Conservation (phyloP, 2,888 invertebrate species). For the Plebejus argus region DNA sequence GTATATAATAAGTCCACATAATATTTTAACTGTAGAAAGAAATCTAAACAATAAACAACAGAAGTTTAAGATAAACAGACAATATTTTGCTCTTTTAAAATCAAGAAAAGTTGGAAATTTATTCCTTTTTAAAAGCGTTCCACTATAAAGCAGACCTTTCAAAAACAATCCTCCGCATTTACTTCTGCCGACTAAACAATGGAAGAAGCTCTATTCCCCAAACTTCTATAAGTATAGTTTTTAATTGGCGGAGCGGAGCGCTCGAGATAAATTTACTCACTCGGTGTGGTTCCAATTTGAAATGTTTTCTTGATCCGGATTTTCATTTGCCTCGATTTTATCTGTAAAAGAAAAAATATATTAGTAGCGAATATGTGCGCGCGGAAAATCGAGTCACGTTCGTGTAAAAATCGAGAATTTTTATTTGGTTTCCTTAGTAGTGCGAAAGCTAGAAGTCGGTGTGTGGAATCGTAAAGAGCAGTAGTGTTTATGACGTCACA, state of each 20-base stretch:
- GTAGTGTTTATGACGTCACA: conserved; percentile 5
- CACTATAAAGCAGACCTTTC: conserved; percentile 15
- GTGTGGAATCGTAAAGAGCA: neutral
- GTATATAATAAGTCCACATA: neutral
- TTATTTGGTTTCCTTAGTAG: neutral
- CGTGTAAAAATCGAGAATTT: conserved; percentile 15
- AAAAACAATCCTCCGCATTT: conserved; percentile 16
- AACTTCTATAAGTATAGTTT: conserved; percentile 31
- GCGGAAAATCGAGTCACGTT: conserved; percentile 6
- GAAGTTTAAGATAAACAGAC: neutral
- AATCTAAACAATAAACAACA: neutral
- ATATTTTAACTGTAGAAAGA: neutral
- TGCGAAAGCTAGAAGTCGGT: conserved; percentile 11
- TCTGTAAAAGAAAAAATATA: conserved; percentile 49
- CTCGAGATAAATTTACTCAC: conserved; percentile 54
- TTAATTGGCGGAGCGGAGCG: conserved; percentile 35
- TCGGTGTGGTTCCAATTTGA: conserved; percentile 43
- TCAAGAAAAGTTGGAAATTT: neutral
- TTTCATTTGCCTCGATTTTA: conserved; percentile 44
- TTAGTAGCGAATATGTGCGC: conserved; percentile 13
- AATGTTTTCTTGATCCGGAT: conserved; percentile 38
- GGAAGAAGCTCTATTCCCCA: conserved; percentile 24
- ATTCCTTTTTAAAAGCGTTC: neutral
- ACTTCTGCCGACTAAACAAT: conserved; percentile 9
- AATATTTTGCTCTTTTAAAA: neutral